Evolutionary conservation across 2,113 vertebrate genomes (phyloP).

Genomic region (Emydocephalus ijimae): DNA sequence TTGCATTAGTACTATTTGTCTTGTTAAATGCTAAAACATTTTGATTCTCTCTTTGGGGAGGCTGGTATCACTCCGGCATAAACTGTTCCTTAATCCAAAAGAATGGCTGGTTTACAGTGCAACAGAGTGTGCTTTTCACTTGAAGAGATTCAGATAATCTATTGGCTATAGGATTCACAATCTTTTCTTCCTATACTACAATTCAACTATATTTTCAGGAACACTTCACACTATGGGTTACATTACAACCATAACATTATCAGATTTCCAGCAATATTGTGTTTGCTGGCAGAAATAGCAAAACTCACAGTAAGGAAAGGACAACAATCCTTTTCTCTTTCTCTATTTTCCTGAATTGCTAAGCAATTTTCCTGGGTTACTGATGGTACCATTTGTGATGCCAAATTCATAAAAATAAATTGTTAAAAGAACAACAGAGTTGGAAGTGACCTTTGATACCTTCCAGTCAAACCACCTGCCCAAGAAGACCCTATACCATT

Average conservation of each 20-base stretch:
- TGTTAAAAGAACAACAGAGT: neutral
- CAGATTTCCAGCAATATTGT: neutral
- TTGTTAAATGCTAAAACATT: constrained; percentile 7
- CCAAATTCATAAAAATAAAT: neutral
- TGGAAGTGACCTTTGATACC: neutral
- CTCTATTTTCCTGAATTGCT: neutral
- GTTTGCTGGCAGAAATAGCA: neutral
- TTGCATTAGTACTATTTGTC: neutral
- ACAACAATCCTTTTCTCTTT: neutral
- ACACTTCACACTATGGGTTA: neutral
- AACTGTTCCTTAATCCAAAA: neutral
- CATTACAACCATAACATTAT: neutral
- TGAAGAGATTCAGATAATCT: neutral
- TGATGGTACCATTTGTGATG: neutral
- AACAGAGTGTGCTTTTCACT: neutral
- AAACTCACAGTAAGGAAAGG: neutral
- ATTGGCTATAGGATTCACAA: neutral
- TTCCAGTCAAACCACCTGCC: neutral
- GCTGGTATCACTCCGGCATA: neutral
- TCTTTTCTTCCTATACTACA: too few relatives aligned
- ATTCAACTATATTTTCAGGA: neutral
- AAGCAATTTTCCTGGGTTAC: neutral
- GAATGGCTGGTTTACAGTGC: neutral
- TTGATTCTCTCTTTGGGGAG: neutral
- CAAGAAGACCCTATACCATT: neutral